Evolutionary conservation across 2,113 vertebrate genomes (phyloP), one percentile per base, ranked within the genome.

Genomic region (Alectura lathami): DNA sequence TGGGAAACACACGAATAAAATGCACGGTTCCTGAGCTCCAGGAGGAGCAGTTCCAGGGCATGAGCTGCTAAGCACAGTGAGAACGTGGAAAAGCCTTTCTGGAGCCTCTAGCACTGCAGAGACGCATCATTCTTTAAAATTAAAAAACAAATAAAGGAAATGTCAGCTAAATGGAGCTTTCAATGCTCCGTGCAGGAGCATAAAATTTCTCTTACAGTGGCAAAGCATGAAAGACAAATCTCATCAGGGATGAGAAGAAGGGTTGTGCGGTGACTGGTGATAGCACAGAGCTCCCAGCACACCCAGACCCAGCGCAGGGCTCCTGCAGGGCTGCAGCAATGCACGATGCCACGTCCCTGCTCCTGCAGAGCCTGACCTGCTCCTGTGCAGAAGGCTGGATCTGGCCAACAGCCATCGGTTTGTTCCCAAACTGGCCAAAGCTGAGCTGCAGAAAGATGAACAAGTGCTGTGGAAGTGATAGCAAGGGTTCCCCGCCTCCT

Each of bases 1-100:
- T 13, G n/a, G 56, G 83, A 42, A 36, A 20, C 0, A 18, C 45
- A 29, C 47, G 76, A 27, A 3, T 0, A 1, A 22, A 30, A n/a
- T 18, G 8, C 0, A 0, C 23, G 2, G n/a, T 30, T 21, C 70
- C 74, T 2, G 45, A 66, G 84, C 67, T 64, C 45, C 6, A 4
- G 24, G 29, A 51, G 43, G 32, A 50, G 40, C 32, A 50, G 24
- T 23, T n/a, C 72, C 21, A 38, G 47, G 59, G 34, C 24, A 27
- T 2, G 13, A 30, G 16, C 22, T 62, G 45, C 53, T 53, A 56
- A 53, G 47, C 10, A 17, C 36, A 42, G 62, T 30, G 34, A 32
- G 30, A 57, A 38, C 12, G 12, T 5, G 22, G 54, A 24, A 45
- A 9, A 80, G 18, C 38, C 38, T 56, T 43, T 64, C 62, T 34